Base-by-base conservation (phyloP, 2,888 invertebrate genomes). In the Torymus texanus region DNA sequence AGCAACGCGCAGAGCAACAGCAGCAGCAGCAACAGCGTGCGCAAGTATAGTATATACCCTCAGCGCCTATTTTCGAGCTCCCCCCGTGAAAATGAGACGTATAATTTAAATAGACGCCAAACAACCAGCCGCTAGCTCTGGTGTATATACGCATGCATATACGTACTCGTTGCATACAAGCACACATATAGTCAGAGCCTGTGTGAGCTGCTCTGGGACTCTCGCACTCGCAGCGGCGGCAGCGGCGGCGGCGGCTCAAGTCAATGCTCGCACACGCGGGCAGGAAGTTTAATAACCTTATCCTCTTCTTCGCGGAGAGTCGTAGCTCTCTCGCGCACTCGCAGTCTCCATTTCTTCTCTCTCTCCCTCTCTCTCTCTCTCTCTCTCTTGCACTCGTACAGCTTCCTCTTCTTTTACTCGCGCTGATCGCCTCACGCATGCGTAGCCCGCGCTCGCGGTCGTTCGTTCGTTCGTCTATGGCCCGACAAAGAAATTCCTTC, bases 401-500 rank as follows among this genome's bases (percentile, higher is more conserved):
- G 75, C 73, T 80, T 75, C 55, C 68, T 70, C 63, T 67, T 71
- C 76, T 81, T 70, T 66, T 63, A 29, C 74, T 58, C 55, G 29
- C 5, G 18, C 62, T 61, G 66, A n/a, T 58, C 66, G 65, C 14
- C 71, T 72, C 61, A 41, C 72, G 72, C 67, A 53, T 72, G 61
- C 59, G 59, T 72, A 59, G 8, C 24, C 16, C 50, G 21, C 58
- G 24, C 51, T 51, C 70, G 76, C 72, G 63, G 41, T 74, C 78
- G 78, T 80, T 77, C 81, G 66, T 76, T 65, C 70, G 68, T 68
- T 65, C 41, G 58, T 77, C 82, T 82, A 82, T 80, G 80, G 81
- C 73, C 85, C 87, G 88, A 87, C 87, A 86, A 87, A 87, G 86
- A 86, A 85, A 88, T 87, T 88, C 88, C 86, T 85, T 74, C 81